Percentiles rank a stretch among this genome's conserved stretches.
phyloP scores from a whole-genome alignment of 2,888 invertebrate species.

The Lydus trimaculatus region DNA sequence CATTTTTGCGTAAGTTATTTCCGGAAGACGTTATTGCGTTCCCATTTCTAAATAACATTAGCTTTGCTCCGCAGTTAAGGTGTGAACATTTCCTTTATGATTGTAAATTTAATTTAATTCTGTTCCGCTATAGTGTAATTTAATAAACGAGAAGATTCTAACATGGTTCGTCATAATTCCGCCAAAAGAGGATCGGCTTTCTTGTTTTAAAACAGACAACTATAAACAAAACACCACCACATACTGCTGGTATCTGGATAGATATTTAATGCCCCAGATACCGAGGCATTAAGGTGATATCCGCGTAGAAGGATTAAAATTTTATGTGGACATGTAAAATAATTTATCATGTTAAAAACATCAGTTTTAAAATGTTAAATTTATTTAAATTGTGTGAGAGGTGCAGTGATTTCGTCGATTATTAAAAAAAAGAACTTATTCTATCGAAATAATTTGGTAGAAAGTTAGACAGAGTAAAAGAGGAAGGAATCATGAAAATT shows the following conservation, averaged over 20 bases:
- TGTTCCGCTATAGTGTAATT: constrained; percentile 42
- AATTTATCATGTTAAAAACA: constrained; percentile 17
- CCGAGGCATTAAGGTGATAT: constrained; percentile 35
- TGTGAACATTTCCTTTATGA: constrained; percentile 45
- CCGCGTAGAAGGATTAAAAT: constrained; percentile 26
- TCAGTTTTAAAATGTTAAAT: constrained; percentile 34
- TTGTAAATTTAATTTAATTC: constrained; percentile 43
- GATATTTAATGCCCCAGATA: constrained; percentile 50
- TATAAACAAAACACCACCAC: constrained; percentile 21
- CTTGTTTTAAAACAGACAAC: constrained; percentile 28
- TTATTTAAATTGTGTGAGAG: constrained; percentile 38
- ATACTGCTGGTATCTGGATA: constrained; percentile 50
- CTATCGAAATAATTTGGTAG: neutral
- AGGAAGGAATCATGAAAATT: constrained; percentile 41
- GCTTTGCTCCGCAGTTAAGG: constrained; percentile 41
- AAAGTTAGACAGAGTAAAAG: neutral
- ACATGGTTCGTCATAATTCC: constrained; percentile 34
- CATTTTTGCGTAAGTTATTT: constrained; percentile 34
- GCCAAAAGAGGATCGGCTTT: constrained; percentile 31
- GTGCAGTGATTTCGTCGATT: constrained; percentile 42
- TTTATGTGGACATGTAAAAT: constrained; percentile 36
- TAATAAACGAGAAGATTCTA: constrained; percentile 39
- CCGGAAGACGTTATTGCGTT: constrained; percentile 39
- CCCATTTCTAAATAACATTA: constrained; percentile 42
- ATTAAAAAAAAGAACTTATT: neutral